Conservation (phyloP, 2,797 vertebrate genomes). For the Harpagifer antarcticus region DNA sequence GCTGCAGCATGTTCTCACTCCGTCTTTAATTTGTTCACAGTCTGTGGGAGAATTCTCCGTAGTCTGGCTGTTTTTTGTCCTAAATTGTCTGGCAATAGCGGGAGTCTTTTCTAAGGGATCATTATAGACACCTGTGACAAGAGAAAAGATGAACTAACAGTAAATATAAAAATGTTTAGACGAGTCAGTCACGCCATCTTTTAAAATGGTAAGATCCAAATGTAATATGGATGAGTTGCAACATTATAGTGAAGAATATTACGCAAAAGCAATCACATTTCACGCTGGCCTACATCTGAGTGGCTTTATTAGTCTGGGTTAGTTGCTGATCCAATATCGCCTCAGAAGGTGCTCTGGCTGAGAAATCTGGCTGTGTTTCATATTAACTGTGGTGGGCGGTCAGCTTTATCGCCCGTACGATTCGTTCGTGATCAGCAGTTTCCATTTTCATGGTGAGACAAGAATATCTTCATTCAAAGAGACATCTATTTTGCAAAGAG, state of each 20-base stretch:
- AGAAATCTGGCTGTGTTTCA: constrained; percentile 50
- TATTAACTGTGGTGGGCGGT: constrained; percentile 58
- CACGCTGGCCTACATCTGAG: constrained; percentile 48
- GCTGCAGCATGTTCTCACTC: constrained; percentile 47
- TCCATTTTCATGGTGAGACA: constrained; percentile 48
- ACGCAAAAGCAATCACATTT: constrained; percentile 47
- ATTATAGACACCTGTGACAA: constrained; percentile 10
- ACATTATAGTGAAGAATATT: constrained; percentile 27
- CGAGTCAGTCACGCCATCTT: background rate
- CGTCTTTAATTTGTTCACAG: constrained; percentile 22
- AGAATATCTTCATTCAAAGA: constrained; percentile 65
- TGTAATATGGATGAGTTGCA: constrained; percentile 23
- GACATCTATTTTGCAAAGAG: constrained; percentile 58
- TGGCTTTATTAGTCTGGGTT: constrained; percentile 50
- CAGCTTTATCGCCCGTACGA: constrained; percentile 54
- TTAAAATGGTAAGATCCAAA: constrained; percentile 5
- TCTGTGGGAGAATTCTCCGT: constrained; percentile 19
- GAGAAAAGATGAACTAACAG: background rate
- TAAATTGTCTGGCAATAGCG: constrained; percentile 1
- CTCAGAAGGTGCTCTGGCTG: constrained; percentile 18
- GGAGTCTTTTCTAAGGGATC: constrained; percentile 16
- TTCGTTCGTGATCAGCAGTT: constrained; percentile 61
- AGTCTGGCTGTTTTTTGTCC: constrained; percentile 3
- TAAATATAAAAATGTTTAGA: too few relatives aligned
- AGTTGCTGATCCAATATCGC: constrained; percentile 43